Evolutionary conservation across 2,113 vertebrate genomes (phyloP).

Genomic region (Gymnogyps californianus): DNA sequence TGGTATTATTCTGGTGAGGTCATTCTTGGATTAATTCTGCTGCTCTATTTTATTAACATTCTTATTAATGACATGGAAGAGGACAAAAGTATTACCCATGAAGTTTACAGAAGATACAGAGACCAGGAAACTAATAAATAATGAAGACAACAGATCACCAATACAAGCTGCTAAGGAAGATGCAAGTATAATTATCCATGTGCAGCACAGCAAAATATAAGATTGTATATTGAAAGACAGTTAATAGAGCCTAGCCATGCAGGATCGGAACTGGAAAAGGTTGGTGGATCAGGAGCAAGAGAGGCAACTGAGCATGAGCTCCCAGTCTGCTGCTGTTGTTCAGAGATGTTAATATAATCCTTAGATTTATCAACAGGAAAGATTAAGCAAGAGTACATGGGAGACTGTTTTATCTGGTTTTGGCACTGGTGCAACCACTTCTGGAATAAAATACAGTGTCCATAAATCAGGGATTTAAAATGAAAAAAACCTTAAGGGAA

Average conservation of each 20-base stretch:
- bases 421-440: conserved; percentile 28
- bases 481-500: not conserved
- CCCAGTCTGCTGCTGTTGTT: not conserved
- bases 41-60: not conserved
- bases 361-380: conserved; percentile 50
- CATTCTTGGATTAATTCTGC: not conserved
- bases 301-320: not conserved
- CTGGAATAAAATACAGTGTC: not conserved
- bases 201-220: not conserved
- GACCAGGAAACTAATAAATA: not conserved
- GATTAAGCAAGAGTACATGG: conserved; percentile 39
- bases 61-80: not conserved
- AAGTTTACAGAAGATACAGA: not conserved
- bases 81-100: not conserved
- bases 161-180: not conserved
- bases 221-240: not conserved
- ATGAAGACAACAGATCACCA: not conserved
- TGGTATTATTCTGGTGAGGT: not conserved
- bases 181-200: not conserved
- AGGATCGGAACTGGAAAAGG: not conserved
- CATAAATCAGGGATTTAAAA: not conserved
- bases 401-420: conserved; percentile 12
- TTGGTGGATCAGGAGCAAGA: not conserved
- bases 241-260: not conserved
- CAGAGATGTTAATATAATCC: conserved; percentile 34